phyloP scores from a whole-genome alignment of 2,888 invertebrate species.

The Sesia apiformis region DNA sequence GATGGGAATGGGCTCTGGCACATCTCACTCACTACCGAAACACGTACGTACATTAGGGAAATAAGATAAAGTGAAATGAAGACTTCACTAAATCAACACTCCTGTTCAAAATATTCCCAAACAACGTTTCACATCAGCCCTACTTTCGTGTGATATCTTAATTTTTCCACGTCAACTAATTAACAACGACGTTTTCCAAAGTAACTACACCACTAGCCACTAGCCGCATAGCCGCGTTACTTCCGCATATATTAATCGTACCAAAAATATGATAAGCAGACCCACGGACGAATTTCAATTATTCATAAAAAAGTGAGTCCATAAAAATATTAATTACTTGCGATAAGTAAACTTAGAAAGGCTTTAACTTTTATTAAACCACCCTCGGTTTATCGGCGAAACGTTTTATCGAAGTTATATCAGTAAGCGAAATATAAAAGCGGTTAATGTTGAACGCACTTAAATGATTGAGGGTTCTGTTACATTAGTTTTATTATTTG shows the following conservation, averaged over 20 bases:
- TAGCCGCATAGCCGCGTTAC: constrained; percentile 1
- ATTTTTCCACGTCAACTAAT: no score
- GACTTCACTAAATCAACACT: no score
- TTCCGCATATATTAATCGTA: constrained; percentile 11
- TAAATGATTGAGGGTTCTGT: neutral
- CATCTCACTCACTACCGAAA: no score
- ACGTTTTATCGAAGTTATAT: constrained; percentile 21
- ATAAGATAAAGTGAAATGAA: no score
- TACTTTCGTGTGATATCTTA: no score
- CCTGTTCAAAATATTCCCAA: no score
- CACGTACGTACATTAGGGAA: no score
- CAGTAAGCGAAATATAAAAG: constrained; percentile 6
- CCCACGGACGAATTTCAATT: constrained; percentile 14
- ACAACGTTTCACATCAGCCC: no score
- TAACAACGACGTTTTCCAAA: neutral
- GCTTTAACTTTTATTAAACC: constrained; percentile 28
- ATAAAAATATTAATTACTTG: constrained; percentile 55
- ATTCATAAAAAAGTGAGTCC: constrained; percentile 13
- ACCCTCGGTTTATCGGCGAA: constrained; percentile 22
- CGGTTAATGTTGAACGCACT: constrained; percentile 1
- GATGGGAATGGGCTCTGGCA: no score
- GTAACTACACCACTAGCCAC: neutral
- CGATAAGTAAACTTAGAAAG: constrained; percentile 40
- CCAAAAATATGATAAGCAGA: constrained; percentile 17
- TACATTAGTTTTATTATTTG: neutral